A percentile compares a stretch with the other conserved stretches of the same genome.
Evolutionary conservation across 2,888 invertebrate species (phyloP).

Genomic region (Himalopsyche tibetana): DNA sequence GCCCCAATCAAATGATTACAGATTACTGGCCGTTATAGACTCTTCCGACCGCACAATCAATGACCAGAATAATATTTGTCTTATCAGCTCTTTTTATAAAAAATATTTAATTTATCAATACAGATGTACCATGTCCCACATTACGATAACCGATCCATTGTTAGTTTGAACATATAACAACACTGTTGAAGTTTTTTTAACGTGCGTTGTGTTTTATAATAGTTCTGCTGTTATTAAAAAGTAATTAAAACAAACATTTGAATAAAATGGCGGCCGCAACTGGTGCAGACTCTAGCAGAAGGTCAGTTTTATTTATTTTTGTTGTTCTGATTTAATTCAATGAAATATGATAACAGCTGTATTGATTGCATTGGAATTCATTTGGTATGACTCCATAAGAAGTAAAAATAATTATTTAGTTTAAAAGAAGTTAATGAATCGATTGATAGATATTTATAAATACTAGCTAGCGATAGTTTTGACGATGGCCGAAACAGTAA

Average conservation of each 20-base stretch:
- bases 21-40: not conserved
- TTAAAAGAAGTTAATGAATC: too few species aligned
- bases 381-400: too few species aligned
- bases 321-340: too few species aligned
- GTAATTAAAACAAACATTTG: not conserved
- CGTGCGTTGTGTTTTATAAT: not conserved
- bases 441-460: too few species aligned
- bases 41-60: not conserved
- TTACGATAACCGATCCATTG: not conserved
- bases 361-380: too few species aligned
- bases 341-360: too few species aligned
- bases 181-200: not conserved
- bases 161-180: not conserved
- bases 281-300: not conserved
- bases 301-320: slow-evolving; percentile 5
- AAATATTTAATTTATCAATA: not conserved
- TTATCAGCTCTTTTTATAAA: not conserved
- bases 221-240: not conserved
- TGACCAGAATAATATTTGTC: not conserved
- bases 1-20: too few species aligned
- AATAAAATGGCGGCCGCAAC: not conserved
- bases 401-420: too few species aligned
- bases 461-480: too few species aligned
- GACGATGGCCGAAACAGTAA: too few species aligned
- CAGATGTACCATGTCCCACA: not conserved